These are phyloP conservation scores for Sisyra nigra DNA, from an alignment of 2,888 invertebrate species.

Conservation along the genomic window DNA sequence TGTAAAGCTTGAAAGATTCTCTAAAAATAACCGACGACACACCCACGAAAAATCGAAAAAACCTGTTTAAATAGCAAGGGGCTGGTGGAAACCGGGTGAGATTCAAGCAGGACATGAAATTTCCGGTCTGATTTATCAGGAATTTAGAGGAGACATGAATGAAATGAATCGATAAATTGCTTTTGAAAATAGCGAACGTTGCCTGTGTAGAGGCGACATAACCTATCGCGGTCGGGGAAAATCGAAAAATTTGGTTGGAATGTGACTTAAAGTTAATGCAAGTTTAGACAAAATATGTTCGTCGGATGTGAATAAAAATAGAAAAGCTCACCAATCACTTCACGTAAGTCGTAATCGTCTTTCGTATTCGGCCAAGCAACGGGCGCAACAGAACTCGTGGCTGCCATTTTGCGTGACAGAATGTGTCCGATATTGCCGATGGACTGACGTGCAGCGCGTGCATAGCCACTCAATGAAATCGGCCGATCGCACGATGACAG, in stretches of 20 bases:
- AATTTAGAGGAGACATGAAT: too few relatives aligned
- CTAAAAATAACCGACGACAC: too few relatives aligned
- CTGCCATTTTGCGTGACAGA: constrained; percentile 44
- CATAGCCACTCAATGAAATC: constrained; percentile 24
- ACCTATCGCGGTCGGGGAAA: neutral
- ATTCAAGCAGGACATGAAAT: too few relatives aligned
- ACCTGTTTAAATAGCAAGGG: too few relatives aligned
- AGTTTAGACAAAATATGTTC: too few relatives aligned
- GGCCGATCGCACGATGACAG: constrained; percentile 29
- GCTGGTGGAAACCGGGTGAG: too few relatives aligned
- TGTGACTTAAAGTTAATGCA: neutral
- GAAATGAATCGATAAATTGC: too few relatives aligned
- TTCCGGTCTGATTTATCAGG: too few relatives aligned
- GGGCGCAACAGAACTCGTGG: constrained; percentile 31
- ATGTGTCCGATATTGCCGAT: constrained; percentile 33
- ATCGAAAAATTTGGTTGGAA: neutral
- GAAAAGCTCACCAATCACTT: constrained; percentile 70
- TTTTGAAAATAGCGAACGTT: too few relatives aligned
- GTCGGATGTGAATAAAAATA: constrained; percentile 5
- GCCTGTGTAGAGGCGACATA: neutral
- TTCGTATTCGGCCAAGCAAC: constrained; percentile 74
- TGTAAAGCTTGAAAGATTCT: too few relatives aligned
- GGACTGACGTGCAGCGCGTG: constrained; percentile 26
- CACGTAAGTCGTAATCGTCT: constrained; percentile 83
- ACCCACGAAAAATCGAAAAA: too few relatives aligned